These are phyloP conservation scores for Etia nguti DNA, from an alignment of 2,113 vertebrate species.

Conservation along the genomic window DNA sequence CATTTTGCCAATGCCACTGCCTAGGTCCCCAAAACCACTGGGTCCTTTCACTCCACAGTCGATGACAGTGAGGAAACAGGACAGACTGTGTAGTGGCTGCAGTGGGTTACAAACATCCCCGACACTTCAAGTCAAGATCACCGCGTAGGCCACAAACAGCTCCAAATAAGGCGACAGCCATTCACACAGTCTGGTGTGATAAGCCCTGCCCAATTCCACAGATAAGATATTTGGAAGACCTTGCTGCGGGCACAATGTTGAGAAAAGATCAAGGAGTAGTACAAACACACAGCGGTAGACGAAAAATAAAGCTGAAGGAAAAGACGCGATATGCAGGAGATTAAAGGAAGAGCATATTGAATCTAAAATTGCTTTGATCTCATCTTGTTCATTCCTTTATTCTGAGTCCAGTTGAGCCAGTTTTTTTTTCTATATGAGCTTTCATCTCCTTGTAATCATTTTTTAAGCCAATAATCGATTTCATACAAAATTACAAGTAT, in stretches of 20 bases:
- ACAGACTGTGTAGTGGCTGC: slow-evolving; percentile 30
- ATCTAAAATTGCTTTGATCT: slow-evolving; percentile 2
- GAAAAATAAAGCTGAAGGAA: not conserved
- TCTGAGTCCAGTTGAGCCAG: not conserved
- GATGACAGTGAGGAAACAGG: slow-evolving; percentile 4
- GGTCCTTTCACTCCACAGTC: slow-evolving; percentile 1
- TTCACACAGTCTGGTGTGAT: not conserved
- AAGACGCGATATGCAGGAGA: not conserved
- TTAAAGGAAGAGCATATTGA: not conserved
- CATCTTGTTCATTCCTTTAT: not conserved
- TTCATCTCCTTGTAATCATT: not conserved
- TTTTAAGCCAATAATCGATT: not conserved
- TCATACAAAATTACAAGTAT: not conserved
- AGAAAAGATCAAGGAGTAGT: not conserved
- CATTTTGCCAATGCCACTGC: not conserved
- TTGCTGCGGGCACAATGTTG: not conserved
- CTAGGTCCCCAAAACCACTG: not conserved
- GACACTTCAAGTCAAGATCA: slow-evolving; percentile 24
- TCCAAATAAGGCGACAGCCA: slow-evolving; percentile 15
- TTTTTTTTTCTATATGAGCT: not conserved
- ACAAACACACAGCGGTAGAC: not conserved
- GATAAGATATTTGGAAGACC: slow-evolving; percentile 10
- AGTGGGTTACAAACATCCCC: slow-evolving; percentile 23
- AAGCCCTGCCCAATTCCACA: not conserved
- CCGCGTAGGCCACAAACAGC: not conserved